Base-by-base conservation (phyloP, 2,888 invertebrate species). In the Coenonympha arcania region DNA sequence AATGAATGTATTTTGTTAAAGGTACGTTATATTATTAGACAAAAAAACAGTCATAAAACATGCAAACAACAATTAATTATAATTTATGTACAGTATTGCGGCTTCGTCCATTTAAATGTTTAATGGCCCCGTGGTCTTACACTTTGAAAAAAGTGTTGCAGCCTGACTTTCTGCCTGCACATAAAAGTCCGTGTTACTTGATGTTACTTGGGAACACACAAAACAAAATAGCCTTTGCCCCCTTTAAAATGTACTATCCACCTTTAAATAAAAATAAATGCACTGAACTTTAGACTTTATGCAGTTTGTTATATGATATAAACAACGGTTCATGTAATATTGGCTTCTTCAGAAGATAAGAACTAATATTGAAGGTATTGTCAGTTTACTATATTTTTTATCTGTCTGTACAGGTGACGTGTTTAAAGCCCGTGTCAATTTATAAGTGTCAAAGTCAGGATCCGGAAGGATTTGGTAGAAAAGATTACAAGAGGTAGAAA, bases 371-470 rank as follows among this genome's bases (percentile, higher is more conserved):
- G 52, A 36, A 42, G 8, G 54, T 45, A 44, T 52, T 48, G 50
- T 46, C 39, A 18, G 50, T 34, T 40, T 43, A 42, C 46, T 55
- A 52, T 55, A 46, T 53, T 44, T 51, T 57, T 54, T 56, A 57
- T 57, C 57, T 57, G 48, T 41, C 36, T 42, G 43, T 54, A 48
- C 69, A 75, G 73, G 75, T 76, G 75, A 65, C 65, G 64, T 48
- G 56, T 66, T 69, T 71, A 70, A 73, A 37, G 68, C 63, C 30
- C 20, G 60, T 61, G 71, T 67, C 74, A 71, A 77, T 76, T 77
- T 75, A 69, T 76, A 71, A 69, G 64, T 68, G 76, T 73, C 76
- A 71, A 69, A 71, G 64, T 66, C 66, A 62, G 50, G 42, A 44
- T 20, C 19, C 16, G 44, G 15, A 22, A 44, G 33, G 44, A 20